Evolutionary conservation across 2,113 vertebrate genomes (phyloP).

Genomic region (Ictidomys tridecemlineatus): DNA sequence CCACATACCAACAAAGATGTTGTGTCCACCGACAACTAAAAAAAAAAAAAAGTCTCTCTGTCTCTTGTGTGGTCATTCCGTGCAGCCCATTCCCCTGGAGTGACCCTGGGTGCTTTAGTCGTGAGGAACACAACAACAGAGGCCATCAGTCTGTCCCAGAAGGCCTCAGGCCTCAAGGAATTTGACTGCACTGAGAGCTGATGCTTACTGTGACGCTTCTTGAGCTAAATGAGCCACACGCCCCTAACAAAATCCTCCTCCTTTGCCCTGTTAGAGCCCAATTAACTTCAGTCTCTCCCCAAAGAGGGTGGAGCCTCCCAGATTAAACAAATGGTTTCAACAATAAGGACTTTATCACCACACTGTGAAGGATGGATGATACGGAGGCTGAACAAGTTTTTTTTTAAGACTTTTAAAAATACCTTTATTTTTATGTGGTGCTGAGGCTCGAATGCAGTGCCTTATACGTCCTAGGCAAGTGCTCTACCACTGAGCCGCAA

Average conservation of each 20-base stretch:
- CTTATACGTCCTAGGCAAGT: too few relatives aligned
- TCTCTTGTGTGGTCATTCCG: too few relatives aligned
- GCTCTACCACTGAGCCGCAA: too few relatives aligned
- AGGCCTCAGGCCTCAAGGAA: neutral
- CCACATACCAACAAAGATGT: too few relatives aligned
- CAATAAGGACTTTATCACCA: slow-evolving; percentile 32
- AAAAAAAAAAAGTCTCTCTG: too few relatives aligned
- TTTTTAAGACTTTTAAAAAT: too few relatives aligned
- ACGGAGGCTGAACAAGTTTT: neutral
- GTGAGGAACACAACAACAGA: neutral
- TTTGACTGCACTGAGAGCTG: neutral
- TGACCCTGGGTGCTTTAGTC: too few relatives aligned
- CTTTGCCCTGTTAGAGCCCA: neutral
- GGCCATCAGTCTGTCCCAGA: neutral
- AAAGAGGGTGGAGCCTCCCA: neutral
- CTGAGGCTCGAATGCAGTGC: too few relatives aligned
- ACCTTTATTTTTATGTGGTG: too few relatives aligned
- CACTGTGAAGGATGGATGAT: neutral
- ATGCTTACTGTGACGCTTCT: neutral
- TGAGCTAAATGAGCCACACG: neutral
- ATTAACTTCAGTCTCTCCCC: neutral
- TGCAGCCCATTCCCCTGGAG: too few relatives aligned
- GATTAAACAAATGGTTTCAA: neutral
- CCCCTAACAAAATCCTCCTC: neutral
- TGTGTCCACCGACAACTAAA: too few relatives aligned